phyloP scores from a whole-genome alignment of 2,888 invertebrate species.

The Cordilura impudica region DNA sequence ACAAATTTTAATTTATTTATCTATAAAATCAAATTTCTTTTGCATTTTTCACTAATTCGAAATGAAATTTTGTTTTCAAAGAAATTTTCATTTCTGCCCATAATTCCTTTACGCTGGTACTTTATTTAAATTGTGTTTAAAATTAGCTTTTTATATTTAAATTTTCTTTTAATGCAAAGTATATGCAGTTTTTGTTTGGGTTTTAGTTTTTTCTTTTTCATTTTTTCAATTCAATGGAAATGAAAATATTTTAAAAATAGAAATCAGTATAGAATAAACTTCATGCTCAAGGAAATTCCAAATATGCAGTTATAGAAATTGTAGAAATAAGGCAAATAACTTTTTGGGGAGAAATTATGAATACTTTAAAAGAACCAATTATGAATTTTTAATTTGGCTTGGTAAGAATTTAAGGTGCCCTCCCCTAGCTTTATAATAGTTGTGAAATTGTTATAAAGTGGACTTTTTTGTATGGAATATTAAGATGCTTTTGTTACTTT shows the following conservation, averaged over 20 bases:
- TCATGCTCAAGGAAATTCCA: neutral
- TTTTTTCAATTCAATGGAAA: neutral
- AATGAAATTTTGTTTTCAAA: neutral
- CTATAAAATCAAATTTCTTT: neutral
- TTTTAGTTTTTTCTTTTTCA: neutral
- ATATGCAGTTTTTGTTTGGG: neutral
- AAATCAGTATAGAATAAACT: no score
- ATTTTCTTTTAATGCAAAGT: no score
- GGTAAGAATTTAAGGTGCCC: no score
- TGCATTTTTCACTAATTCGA: neutral
- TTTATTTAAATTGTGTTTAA: neutral
- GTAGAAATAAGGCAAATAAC: neutral
- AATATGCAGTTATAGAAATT: neutral
- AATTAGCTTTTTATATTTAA: neutral
- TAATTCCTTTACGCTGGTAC: neutral
- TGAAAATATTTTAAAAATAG: neutral
- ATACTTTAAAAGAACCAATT: no score
- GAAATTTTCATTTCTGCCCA: neutral
- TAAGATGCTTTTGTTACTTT: no score
- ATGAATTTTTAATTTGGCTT: no score
- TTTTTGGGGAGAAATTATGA: neutral
- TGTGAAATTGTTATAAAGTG: no score
- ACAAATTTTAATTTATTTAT: neutral
- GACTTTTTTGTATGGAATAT: no score
- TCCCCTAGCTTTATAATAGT: no score